Evolutionary conservation across 2,888 invertebrate species (phyloP), one percentile per base, ranked within the genome.

Genomic region (Leptothorax acervorum): DNA sequence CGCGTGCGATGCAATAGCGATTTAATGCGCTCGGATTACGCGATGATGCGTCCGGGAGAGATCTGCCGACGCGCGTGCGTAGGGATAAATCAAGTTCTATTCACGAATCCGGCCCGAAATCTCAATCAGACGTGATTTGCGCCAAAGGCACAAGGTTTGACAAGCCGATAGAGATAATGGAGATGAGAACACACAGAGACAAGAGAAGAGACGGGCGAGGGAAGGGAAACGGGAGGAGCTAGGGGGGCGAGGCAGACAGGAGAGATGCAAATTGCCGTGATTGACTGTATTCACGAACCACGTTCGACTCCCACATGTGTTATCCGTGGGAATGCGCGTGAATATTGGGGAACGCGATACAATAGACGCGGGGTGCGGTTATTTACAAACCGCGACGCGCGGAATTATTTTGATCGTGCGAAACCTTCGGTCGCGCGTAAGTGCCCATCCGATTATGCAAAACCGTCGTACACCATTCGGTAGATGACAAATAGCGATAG

Each of bases 21-120:
- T 70, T 53, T 78, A 45, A 71, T 45, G 28, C 9, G n/a, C n/a
- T 3, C 15, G 66, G 31, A 31, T 42, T 28, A 65, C 39, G 74
- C 35, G 35, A 57, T 28, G 35, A 57, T 42, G 45, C 62, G 66
- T 55, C 23, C 23, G 45, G 31, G 74, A 65, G 55, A 63, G 78
- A 57, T 55, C 51, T 23, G 65, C n/a, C 81, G 81, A 68, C 53
- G 85, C 84, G 76, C 78, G 85, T 71, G 74, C 70, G 85, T 84
- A 83, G 82, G 88, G 87, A 90, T 90, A 91, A 94, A 94, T 94
- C 92, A 94, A 92, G 92, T 92, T 90, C 93, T 92, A 94, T 94
- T 94, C 93, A 93, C 90, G 92, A 91, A 90, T 92, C 91, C 88
- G 90, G 91, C 91, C 91, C 91, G 89, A 92, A 93, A 92, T 91